These are phyloP conservation scores for Smutsia temminckii DNA, from an alignment of 2,797 vertebrate species.

Conservation along the genomic window DNA sequence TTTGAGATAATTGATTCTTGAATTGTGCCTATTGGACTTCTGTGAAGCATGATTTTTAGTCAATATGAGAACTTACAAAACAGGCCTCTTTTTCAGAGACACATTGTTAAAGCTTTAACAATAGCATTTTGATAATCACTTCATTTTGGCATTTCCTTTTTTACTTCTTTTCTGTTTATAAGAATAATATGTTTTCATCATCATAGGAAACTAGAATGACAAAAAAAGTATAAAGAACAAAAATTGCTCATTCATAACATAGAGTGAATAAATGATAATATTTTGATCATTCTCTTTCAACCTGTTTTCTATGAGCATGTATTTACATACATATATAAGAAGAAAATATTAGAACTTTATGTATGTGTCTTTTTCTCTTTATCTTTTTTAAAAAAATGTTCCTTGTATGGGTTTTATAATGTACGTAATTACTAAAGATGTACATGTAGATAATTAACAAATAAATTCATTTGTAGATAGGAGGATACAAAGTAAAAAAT, in stretches of 20 bases:
- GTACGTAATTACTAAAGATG: background rate
- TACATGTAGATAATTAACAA: background rate
- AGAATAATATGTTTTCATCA: background rate
- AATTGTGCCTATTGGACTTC: background rate
- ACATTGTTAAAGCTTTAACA: background rate
- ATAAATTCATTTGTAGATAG: background rate
- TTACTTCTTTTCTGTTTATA: background rate
- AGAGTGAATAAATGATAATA: background rate
- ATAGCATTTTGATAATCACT: background rate
- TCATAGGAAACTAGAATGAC: background rate
- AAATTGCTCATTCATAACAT: background rate
- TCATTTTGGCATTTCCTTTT: constrained; percentile 13
- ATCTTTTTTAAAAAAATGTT: constrained; percentile 12
- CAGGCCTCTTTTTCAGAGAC: background rate
- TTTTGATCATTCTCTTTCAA: background rate
- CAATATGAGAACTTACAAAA: background rate
- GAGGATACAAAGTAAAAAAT: background rate
- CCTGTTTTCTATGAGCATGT: background rate
- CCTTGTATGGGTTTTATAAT: background rate
- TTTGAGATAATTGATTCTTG: background rate
- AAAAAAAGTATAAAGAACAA: background rate
- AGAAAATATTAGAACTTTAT: background rate
- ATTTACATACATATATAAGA: background rate
- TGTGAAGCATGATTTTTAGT: background rate
- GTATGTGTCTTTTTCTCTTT: background rate